Conservation (phyloP, 2,888 invertebrate species). For the Gastracanthus pulcherrimus region DNA sequence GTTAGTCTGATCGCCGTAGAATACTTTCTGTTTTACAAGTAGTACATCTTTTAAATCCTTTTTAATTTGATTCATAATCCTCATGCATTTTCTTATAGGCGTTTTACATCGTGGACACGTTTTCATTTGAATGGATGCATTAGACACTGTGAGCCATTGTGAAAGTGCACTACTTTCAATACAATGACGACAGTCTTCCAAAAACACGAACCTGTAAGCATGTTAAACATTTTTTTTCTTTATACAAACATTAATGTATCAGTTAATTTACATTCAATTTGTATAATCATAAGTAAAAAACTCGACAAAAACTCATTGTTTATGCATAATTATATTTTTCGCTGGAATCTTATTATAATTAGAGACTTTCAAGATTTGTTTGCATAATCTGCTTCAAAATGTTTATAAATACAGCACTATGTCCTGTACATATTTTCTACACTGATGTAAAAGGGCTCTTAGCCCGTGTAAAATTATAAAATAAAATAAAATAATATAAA, state of each 20-base stretch:
- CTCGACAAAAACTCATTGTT: too few species aligned
- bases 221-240: neutral
- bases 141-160: constrained; percentile 1
- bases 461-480: too few species aligned
- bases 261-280: too few species aligned
- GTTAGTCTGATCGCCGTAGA: neutral
- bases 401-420: too few species aligned
- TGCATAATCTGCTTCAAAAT: neutral
- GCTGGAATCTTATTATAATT: too few species aligned
- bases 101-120: constrained; percentile 29
- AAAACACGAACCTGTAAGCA: constrained; percentile 24
- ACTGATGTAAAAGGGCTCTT: too few species aligned
- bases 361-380: too few species aligned
- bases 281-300: too few species aligned
- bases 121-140: neutral
- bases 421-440: too few species aligned
- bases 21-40: constrained; percentile 12
- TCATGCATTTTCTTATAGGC: neutral
- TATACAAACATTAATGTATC: too few species aligned
- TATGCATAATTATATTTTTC: too few species aligned
- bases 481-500: too few species aligned
- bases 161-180: constrained; percentile 27
- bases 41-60: neutral
- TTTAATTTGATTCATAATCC: constrained; percentile 20
- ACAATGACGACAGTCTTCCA: constrained; percentile 36